phyloP scores from a whole-genome alignment of 2,797 vertebrate species.

The Peromyscus melanophrys region DNA sequence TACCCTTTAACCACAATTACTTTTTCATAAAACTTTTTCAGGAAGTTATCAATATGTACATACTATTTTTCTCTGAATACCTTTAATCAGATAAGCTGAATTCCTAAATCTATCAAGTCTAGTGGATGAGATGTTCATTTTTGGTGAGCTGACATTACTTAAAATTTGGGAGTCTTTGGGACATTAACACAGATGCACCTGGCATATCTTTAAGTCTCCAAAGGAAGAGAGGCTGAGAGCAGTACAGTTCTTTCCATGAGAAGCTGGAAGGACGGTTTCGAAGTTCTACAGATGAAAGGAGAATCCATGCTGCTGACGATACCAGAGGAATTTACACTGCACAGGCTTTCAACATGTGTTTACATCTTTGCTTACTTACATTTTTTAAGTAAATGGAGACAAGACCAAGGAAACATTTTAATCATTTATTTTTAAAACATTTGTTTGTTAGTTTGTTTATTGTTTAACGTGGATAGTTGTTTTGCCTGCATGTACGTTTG shows the following conservation, averaged over 20 bases:
- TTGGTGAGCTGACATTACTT: slow-evolving; percentile 1
- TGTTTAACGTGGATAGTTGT: neutral
- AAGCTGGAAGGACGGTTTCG: neutral
- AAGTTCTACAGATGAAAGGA: neutral
- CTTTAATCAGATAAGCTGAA: neutral
- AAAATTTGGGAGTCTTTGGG: neutral
- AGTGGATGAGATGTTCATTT: neutral
- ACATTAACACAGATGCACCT: neutral
- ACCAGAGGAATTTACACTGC: neutral
- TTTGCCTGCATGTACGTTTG: neutral
- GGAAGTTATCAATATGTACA: neutral
- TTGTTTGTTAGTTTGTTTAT: neutral
- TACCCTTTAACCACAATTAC: neutral
- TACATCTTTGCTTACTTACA: slow-evolving; percentile 28
- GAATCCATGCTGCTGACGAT: neutral
- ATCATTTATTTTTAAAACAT: neutral
- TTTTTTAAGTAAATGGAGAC: neutral
- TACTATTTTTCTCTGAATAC: neutral
- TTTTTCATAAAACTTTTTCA: neutral
- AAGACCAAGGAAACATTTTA: neutral
- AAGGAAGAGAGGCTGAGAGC: neutral
- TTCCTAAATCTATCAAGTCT: neutral
- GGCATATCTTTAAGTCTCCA: neutral
- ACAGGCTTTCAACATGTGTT: neutral
- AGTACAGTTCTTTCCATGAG: neutral